These are phyloP conservation scores for Diachasmimorpha longicaudata DNA, from an alignment of 1,140 invertebrate species.

Conservation along the genomic window DNA sequence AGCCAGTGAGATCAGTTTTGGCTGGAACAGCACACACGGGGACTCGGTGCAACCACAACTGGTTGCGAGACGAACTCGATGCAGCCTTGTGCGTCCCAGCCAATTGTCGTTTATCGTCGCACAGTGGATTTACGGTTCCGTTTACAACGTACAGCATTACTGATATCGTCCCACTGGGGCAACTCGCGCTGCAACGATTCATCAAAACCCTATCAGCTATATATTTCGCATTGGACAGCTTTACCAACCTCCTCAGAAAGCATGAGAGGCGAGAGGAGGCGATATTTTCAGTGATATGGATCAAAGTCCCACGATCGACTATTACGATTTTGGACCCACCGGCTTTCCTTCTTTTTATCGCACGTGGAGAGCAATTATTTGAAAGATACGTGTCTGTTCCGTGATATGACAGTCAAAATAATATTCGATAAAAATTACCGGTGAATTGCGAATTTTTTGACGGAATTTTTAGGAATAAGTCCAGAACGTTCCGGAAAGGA, in stretches of 20 bases:
- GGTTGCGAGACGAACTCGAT: background rate
- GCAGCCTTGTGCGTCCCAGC: constrained; percentile 11
- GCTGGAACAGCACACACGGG: background rate
- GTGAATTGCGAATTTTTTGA: no score
- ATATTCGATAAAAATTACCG: no score
- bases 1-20: background rate
- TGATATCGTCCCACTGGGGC: constrained; percentile 31
- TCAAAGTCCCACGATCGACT: constrained; percentile 3
- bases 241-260: background rate
- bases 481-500: no score
- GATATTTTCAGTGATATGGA: constrained; percentile 25
- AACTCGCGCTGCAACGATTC: constrained; percentile 26
- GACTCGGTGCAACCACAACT: background rate
- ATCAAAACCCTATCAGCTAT: constrained; percentile 36
- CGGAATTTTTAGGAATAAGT: no score
- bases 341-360: no score
- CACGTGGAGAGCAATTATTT: no score
- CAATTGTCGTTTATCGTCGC: constrained; percentile 37
- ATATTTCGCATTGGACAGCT: constrained; percentile 28
- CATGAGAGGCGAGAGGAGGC: background rate
- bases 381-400: no score
- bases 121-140: constrained; percentile 32
- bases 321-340: background rate
- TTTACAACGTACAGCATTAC: constrained; percentile 17
- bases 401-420: no score